Evolutionary conservation across 2,797 vertebrate species (phyloP), one percentile per base, ranked within the genome.

Genomic region (Emys orbicularis): DNA sequence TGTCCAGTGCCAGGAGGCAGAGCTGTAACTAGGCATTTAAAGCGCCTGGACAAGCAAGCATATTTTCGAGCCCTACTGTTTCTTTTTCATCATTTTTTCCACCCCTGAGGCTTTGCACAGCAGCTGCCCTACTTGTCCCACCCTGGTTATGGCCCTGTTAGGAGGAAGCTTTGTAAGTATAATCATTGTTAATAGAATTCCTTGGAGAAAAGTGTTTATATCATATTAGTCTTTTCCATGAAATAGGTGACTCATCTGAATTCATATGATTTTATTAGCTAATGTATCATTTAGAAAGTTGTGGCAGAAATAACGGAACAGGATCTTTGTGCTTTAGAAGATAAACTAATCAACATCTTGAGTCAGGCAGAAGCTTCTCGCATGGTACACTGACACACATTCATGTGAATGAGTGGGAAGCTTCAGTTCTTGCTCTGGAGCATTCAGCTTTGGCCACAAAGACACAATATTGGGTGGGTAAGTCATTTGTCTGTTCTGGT

Each of bases 381-480:
- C 0, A 0, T 18, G 5, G 31, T 29, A 29, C 44, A 37, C 5
- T 31, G 23, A 19, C 25, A 7, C 3, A 11, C n/a, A 47, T n/a
- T 61, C 61, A 68, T n/a, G 16, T 18, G 8, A n/a, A n/a, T n/a
- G 16, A 21, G 6, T 11, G 21, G 72, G 41, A 27, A 44, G 41
- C 41, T 44, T 13, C 41, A 44, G 72, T 25, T 74, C 23, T 74
- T 44, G 11, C 10, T 52, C 41, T 21, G 49, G 6, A 92, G n/a
- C 27, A 57, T 57, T 29, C 27, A 57, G 12, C 61, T 59, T 41
- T 37, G 61, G 61, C 34, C 7, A 8, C 8, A 61, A 61, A 68
- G n/a, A 11, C 16, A 21, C 34, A n/a, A 37, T 37, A 68, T 18
- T n/a, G 34, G 18, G 34, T 5, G 10, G 61, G n/a, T 37, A 8